Conservation (phyloP, 2,113 vertebrate species). For the Corythornis vintsioides region DNA sequence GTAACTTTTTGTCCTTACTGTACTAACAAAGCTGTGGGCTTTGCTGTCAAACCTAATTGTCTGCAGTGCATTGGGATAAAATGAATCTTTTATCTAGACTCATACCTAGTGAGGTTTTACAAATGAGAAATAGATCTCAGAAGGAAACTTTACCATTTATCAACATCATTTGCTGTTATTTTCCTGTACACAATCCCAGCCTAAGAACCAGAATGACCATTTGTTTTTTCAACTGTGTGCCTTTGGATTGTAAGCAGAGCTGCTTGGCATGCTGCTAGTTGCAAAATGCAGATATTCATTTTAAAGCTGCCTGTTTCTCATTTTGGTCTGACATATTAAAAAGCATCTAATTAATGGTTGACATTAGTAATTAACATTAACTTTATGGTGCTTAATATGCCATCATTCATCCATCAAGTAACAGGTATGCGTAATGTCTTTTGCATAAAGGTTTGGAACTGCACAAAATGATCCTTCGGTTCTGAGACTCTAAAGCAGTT, state of each 20-base stretch:
- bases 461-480: slow-evolving; percentile 53
- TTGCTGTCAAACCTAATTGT: slow-evolving; percentile 55
- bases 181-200: not conserved
- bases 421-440: slow-evolving; percentile 63
- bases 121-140: not conserved
- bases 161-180: slow-evolving; percentile 17
- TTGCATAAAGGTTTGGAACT: slow-evolving; percentile 71
- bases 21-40: slow-evolving; percentile 66
- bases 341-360: slow-evolving; percentile 84
- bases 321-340: slow-evolving; percentile 80
- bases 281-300: slow-evolving; percentile 69
- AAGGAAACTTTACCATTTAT: slow-evolving; percentile 8
- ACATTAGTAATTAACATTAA: slow-evolving; percentile 85
- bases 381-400: slow-evolving; percentile 82
- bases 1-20: slow-evolving; percentile 69
- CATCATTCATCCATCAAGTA: slow-evolving; percentile 79
- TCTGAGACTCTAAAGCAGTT: slow-evolving; percentile 39
- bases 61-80: slow-evolving; percentile 29
- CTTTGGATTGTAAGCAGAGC: slow-evolving; percentile 56
- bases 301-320: slow-evolving; percentile 75
- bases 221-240: slow-evolving; percentile 15
- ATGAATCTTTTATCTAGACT: slow-evolving; percentile 14
- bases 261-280: slow-evolving; percentile 61
- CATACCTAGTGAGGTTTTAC: not conserved
- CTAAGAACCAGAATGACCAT: not conserved